Base-by-base conservation (phyloP, 2,797 vertebrate species). In the Fundulus diaphanus region DNA sequence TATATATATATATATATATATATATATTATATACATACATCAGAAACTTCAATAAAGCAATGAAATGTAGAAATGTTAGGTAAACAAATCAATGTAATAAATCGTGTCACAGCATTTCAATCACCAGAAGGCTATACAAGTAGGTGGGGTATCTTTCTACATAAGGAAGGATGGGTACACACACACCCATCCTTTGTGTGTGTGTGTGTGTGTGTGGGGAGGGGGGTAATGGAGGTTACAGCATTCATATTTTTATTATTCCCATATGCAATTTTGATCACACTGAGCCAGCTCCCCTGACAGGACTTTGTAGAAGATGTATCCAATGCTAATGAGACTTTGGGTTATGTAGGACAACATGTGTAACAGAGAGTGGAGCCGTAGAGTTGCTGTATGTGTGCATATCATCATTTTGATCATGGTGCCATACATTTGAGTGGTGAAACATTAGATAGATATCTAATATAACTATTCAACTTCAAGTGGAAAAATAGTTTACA, bases 251-350 rank as follows among this genome's bases (percentile, higher is more conserved):
- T 77, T 79, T 79, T 81, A 78, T 89, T 82, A 90, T 89, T 87
- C 83, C 89, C 80, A 84, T 88, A 77, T 75, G 84, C 73, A 89
- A 88, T 87, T 84, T 68, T 84, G 69, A 90, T 89, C 82, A 89
- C 76, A 87, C 72, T 24, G 27, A 76, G 74, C 76, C 73, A 72
- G 65, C 72, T 84, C 90, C 85, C 86, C 29, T 29, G 85, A 87
- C 85, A 90, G 70, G n/a, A 74, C 74, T 73, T 71, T 86, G 81
- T 75, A 83, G 77, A 80, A 89, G 84, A 92, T 88, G 82, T 83
- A 86, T 86, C 80, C 74, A 76, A 93, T 93, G 85, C 76, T 90
- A 91, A 92, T 57, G 56, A 77, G 82, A 71, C 88, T 82, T 85
- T 76, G 82, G 78, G 80, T 84, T 83, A 85, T 65, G 79, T 35